Conservation (phyloP, 2,888 invertebrate genomes). For the Drosophila borborema region DNA sequence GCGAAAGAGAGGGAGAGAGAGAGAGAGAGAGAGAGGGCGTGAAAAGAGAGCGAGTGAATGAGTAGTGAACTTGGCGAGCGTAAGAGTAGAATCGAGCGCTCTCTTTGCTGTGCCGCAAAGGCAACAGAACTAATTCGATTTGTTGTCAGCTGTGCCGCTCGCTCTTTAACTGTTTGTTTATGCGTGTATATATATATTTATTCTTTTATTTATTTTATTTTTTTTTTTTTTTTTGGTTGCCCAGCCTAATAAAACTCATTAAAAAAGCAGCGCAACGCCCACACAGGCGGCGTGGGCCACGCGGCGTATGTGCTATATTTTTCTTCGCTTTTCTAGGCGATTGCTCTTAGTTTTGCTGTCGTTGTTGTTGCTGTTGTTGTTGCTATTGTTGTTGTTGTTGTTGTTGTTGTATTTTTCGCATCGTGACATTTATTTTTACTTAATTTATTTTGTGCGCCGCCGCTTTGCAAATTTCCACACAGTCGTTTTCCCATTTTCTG, state of each 20-base stretch:
- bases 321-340: slow-evolving; percentile 23
- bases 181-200: slow-evolving; percentile 49
- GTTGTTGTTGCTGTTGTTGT: not conserved
- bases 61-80: slow-evolving; percentile 16
- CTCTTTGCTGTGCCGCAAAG: slow-evolving; percentile 46
- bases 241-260: slow-evolving; percentile 78
- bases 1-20: not conserved
- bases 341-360: not conserved
- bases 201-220: too few species aligned
- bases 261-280: slow-evolving; percentile 63
- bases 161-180: slow-evolving; percentile 81
- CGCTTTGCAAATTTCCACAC: slow-evolving; percentile 70
- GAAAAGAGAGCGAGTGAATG: not conserved
- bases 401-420: slow-evolving; percentile 47
- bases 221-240: slow-evolving; percentile 16
- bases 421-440: slow-evolving; percentile 81
- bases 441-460: slow-evolving; percentile 80
- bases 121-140: slow-evolving; percentile 69
- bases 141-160: slow-evolving; percentile 43
- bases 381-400: not conserved
- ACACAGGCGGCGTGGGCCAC: slow-evolving; percentile 60
- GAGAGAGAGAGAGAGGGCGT: not conserved
- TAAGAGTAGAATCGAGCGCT: slow-evolving; percentile 15
- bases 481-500: slow-evolving; percentile 52
- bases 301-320: slow-evolving; percentile 69